These are phyloP conservation scores for Drosophila bocki DNA, from an alignment of 1,140 invertebrate species.

Conservation along the genomic window DNA sequence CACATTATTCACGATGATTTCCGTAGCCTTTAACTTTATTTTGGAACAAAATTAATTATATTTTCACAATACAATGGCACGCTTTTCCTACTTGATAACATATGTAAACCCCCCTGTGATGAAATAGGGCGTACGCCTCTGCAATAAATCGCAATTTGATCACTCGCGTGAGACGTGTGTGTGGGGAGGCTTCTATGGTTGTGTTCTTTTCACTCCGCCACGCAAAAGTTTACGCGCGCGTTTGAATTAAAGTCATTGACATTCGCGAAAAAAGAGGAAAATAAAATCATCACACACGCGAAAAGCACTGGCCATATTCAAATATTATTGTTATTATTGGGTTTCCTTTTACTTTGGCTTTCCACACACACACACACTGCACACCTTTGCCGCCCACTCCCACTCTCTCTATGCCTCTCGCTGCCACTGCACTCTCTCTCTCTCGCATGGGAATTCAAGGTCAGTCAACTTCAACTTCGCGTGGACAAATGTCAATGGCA, in stretches of 20 bases:
- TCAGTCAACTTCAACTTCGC: conserved; percentile 58
- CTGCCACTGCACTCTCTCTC: conserved; percentile 14
- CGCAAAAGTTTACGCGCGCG: conserved; percentile 38
- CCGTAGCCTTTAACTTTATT: neutral
- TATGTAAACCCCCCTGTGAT: neutral
- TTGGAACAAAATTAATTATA: neutral
- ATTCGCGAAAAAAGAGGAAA: conserved; percentile 24
- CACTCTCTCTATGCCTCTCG: neutral
- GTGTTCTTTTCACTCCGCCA: conserved; percentile 42
- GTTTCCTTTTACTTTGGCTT: conserved; percentile 28
- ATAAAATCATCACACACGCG: conserved; percentile 29
- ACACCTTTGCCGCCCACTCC: conserved; percentile 24
- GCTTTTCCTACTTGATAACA: neutral
- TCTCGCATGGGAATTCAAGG: conserved; percentile 46
- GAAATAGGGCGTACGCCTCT: conserved; percentile 1
- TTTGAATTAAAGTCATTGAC: conserved; percentile 57
- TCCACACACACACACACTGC: conserved; percentile 9
- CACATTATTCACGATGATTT: neutral
- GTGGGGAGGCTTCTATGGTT: conserved; percentile 24
- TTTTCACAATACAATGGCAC: neutral
- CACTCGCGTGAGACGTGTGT: conserved; percentile 5
- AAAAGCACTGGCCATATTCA: conserved; percentile 29
- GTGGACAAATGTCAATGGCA: conserved; percentile 59
- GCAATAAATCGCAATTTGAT: conserved; percentile 46
- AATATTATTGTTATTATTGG: conserved; percentile 43